Conservation (phyloP, 2,797 vertebrate species). For the Xyrichtys novacula region DNA sequence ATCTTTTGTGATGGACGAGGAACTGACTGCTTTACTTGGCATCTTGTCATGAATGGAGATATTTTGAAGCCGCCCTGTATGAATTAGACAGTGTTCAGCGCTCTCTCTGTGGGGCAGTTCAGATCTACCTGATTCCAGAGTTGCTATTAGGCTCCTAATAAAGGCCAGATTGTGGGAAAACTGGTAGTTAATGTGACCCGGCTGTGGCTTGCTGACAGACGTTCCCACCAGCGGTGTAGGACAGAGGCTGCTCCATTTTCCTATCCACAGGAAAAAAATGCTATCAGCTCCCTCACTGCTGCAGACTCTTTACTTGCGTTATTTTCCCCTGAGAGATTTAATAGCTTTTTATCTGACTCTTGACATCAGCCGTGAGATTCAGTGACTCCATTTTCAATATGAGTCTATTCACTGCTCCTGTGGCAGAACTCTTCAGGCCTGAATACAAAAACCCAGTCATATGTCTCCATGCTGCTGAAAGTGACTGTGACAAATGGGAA, state of each 20-base stretch:
- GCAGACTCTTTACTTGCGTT: slow-evolving; percentile 76
- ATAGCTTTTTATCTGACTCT: slow-evolving; percentile 73
- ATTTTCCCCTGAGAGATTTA: slow-evolving; percentile 76
- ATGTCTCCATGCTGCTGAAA: slow-evolving; percentile 21
- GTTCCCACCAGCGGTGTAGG: slow-evolving; percentile 79
- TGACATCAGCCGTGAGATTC: slow-evolving; percentile 69
- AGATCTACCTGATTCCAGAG: slow-evolving; percentile 81
- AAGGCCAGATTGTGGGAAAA: slow-evolving; percentile 86
- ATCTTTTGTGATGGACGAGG: slow-evolving; percentile 58
- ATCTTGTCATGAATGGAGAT: slow-evolving; percentile 45
- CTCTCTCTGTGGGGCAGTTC: slow-evolving; percentile 79
- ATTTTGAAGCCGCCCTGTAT: slow-evolving; percentile 75
- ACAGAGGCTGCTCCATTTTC: slow-evolving; percentile 77
- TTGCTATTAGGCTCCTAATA: slow-evolving; percentile 81
- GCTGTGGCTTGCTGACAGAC: slow-evolving; percentile 80
- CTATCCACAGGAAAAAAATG: slow-evolving; percentile 79
- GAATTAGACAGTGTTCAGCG: slow-evolving; percentile 71
- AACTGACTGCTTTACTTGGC: slow-evolving; percentile 68
- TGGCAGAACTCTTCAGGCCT: slow-evolving; percentile 30
- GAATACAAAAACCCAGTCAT: slow-evolving; percentile 61
- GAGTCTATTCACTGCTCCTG: slow-evolving; percentile 51
- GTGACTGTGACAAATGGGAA: slow-evolving; percentile 45
- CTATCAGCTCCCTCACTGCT: slow-evolving; percentile 68
- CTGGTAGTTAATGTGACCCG: slow-evolving; percentile 82
- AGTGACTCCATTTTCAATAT: slow-evolving; percentile 63